Conservation (phyloP, 2,113 vertebrate species). For the Phyllostomus hastatus region DNA sequence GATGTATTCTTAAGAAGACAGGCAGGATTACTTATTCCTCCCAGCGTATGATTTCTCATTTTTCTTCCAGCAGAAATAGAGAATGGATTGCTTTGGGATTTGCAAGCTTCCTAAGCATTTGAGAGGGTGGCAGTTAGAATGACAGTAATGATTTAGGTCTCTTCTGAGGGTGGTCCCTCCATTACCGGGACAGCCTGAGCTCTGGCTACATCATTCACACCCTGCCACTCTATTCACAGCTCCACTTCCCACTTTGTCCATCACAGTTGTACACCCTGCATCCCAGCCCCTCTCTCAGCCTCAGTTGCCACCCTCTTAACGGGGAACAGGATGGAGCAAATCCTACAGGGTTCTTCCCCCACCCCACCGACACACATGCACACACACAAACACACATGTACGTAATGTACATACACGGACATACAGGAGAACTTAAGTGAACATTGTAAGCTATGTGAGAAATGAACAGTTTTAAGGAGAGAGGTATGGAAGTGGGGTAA, state of each 20-base stretch:
- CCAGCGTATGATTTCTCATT: slow-evolving; percentile 54
- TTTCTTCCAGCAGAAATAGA: slow-evolving; percentile 62
- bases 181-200: slow-evolving; percentile 14
- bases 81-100: slow-evolving; percentile 70
- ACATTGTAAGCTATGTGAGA: background rate
- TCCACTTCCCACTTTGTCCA: background rate
- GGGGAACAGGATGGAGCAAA: background rate
- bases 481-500: background rate
- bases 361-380: background rate
- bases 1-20: slow-evolving; percentile 73
- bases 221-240: background rate
- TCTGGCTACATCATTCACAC: slow-evolving; percentile 3
- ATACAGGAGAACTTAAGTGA: background rate
- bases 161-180: slow-evolving; percentile 52
- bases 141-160: slow-evolving; percentile 65
- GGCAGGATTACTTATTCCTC: slow-evolving; percentile 66
- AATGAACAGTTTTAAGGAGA: background rate
- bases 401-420: background rate
- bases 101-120: slow-evolving; percentile 42
- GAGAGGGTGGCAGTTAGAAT: slow-evolving; percentile 44
- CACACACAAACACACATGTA: background rate
- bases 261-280: background rate
- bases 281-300: background rate
- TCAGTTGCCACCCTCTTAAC: background rate
- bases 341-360: background rate